Evolutionary conservation across 2,888 invertebrate genomes (phyloP), one percentile per base, ranked within the genome.

Genomic region (Ommatoiulus sabulosus): DNA sequence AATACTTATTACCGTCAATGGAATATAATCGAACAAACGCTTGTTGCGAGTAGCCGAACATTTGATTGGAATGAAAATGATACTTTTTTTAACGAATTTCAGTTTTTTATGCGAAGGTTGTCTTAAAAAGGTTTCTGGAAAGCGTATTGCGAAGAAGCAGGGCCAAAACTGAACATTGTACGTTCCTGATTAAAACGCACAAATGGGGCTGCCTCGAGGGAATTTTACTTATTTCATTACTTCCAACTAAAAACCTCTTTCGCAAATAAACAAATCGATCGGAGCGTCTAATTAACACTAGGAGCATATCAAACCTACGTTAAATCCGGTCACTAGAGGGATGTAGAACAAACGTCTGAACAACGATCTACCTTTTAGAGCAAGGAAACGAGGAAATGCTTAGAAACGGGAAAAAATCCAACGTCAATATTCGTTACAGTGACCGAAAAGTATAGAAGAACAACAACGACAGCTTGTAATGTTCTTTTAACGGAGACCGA

Each of bases 151-250:
- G 8, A n/a, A 20, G 15, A 63, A n/a, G 63, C 3, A 20, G n/a
- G 20, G 63, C 46, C 12, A 63, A 63, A 63, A 63, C 5, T 4
- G n/a, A 5, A 4, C 63, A 5, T 63, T 20, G 63, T 15, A 63
- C 8, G 63, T 63, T 63, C 20, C 63, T 63, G 63, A 63, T 63
- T 63, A 63, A 63, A 63, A n/a, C 63, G 63, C 15, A 15, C 63
- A 63, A 63, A 63, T 63, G 63, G 20, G 63, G 63, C 63, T 63
- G 63, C 63, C 63, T 0, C 63, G 5, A 63, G 63, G 20, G 63
- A 63, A 63, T 63, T 20, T 63, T 63, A 63, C 63, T 63, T 63
- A 63, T 63, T 63, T 63, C 63, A 63, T 63, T 63, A 63, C 63
- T 63, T 20, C 0, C 63, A 20, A 20, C 63, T 63, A 63, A 63